Conservation (phyloP, 2,797 vertebrate species). For the Urophycis tenuis region DNA sequence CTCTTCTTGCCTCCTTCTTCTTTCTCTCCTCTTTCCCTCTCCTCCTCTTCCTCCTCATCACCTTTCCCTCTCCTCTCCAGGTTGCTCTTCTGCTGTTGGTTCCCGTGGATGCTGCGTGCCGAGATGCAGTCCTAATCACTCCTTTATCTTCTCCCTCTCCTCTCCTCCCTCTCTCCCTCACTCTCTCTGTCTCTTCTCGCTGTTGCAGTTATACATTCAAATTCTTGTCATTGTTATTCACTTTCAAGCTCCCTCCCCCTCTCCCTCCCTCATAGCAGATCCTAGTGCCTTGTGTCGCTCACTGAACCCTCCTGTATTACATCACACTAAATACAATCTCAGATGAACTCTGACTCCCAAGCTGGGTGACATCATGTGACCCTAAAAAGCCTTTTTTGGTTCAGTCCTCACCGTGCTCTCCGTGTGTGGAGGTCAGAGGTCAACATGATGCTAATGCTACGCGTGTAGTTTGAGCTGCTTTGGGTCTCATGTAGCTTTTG, state of each 20-base stretch:
- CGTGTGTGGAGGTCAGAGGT: too few species aligned
- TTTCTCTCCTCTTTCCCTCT: background rate
- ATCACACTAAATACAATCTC: background rate
- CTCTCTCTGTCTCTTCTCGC: constrained; percentile 36
- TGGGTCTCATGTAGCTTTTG: background rate
- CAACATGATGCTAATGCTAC: too few species aligned
- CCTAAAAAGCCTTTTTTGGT: too few species aligned
- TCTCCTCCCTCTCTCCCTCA: constrained; percentile 28
- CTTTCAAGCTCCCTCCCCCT: constrained; percentile 18
- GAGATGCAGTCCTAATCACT: constrained; percentile 88
- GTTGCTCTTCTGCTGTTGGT: constrained; percentile 95
- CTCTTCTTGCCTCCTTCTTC: background rate
- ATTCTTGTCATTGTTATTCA: background rate
- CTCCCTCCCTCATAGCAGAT: constrained; percentile 23
- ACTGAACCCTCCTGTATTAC: background rate
- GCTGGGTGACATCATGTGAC: too few species aligned
- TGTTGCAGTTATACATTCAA: background rate
- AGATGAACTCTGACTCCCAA: background rate
- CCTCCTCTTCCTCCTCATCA: background rate
- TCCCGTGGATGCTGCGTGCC: constrained; percentile 91
- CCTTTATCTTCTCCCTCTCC: constrained; percentile 16
- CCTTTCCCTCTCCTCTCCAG: constrained; percentile 58
- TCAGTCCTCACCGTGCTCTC: too few species aligned
- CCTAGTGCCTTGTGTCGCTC: constrained; percentile 5
- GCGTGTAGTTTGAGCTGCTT: too few species aligned